Percentiles rank a stretch among this genome's conserved stretches.
Evolutionary conservation across 2,113 vertebrate genomes (phyloP).

Genomic region (Merops nubicus): DNA sequence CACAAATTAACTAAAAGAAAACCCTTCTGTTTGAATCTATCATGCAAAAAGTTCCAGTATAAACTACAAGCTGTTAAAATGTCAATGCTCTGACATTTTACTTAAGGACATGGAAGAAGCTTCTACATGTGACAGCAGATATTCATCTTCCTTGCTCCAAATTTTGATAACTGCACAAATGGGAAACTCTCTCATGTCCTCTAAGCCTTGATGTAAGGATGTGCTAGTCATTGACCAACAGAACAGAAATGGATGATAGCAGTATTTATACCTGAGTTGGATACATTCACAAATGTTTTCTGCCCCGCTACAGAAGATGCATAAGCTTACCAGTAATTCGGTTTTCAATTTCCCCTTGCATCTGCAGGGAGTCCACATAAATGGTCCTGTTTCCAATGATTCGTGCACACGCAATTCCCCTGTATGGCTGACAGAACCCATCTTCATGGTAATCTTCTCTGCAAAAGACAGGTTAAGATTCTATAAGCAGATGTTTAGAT

Average conservation of each 20-base stretch:
- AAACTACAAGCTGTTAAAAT: not conserved
- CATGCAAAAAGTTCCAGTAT: not conserved
- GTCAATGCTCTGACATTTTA: not conserved
- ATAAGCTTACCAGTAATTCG: constrained; percentile 89
- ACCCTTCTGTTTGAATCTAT: not conserved
- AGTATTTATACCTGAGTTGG: not conserved
- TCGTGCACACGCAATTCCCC: constrained; percentile 95
- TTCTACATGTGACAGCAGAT: not conserved
- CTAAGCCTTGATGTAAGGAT: not conserved
- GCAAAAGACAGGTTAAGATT: constrained; percentile 46
- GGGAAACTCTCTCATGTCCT: not conserved
- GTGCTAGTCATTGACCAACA: not conserved
- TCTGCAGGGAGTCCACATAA: constrained; percentile 97
- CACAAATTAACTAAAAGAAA: not conserved
- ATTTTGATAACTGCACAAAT: not conserved
- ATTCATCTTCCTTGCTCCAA: not conserved
- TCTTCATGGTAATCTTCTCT: constrained; percentile 87
- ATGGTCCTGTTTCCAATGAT: constrained; percentile 97
- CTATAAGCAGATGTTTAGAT: not conserved
- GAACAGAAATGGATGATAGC: not conserved
- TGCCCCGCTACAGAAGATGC: not conserved
- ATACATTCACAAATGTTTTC: not conserved
- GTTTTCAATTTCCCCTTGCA: constrained; percentile 97
- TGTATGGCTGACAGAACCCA: constrained; percentile 95
- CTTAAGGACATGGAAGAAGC: not conserved